Conservation (phyloP, 1,140 invertebrate species). For the Charaxes varanes region DNA sequence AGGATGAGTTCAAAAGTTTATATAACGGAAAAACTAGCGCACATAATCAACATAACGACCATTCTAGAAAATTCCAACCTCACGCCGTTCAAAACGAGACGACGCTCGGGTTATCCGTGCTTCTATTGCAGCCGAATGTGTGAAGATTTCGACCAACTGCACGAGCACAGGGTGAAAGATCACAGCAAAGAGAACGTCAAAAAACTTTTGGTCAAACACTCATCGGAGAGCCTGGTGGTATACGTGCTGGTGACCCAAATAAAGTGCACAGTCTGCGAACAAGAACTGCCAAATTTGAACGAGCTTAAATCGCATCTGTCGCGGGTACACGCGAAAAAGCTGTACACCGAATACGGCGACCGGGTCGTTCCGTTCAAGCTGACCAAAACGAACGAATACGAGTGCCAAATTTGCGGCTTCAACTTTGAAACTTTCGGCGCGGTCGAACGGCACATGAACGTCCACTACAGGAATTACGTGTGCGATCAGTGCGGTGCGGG, state of each 20-base stretch:
- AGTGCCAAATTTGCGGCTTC: conserved; percentile 34
- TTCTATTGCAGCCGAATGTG: conserved; percentile 33
- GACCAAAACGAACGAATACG: conserved; percentile 23
- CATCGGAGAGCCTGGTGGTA: conserved; percentile 27
- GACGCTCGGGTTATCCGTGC: conserved; percentile 25
- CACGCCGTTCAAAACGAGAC: conserved; percentile 33
- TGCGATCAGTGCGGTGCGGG: conserved; percentile 42
- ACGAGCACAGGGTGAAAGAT: conserved; percentile 27
- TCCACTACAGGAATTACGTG: conserved; percentile 44
- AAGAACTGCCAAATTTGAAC: conserved; percentile 22
- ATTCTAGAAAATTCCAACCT: conserved; percentile 37
- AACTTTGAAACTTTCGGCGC: conserved; percentile 37
- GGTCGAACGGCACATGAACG: conserved; percentile 46
- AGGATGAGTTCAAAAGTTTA: conserved; percentile 13
- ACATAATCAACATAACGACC: conserved; percentile 24
- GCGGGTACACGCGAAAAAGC: conserved; percentile 26
- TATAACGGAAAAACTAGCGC: conserved; percentile 26
- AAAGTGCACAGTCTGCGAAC: conserved; percentile 34
- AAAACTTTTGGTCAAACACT: conserved; percentile 23
- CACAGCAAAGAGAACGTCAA: conserved; percentile 27
- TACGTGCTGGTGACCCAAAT: conserved; percentile 36
- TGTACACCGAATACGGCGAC: conserved; percentile 31
- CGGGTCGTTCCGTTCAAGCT: conserved; percentile 36
- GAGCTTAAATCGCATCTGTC: conserved; percentile 36
- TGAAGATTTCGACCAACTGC: conserved; percentile 21